phyloP scores from a whole-genome alignment of 1,140 invertebrate species.

The Whitmania pigra region DNA sequence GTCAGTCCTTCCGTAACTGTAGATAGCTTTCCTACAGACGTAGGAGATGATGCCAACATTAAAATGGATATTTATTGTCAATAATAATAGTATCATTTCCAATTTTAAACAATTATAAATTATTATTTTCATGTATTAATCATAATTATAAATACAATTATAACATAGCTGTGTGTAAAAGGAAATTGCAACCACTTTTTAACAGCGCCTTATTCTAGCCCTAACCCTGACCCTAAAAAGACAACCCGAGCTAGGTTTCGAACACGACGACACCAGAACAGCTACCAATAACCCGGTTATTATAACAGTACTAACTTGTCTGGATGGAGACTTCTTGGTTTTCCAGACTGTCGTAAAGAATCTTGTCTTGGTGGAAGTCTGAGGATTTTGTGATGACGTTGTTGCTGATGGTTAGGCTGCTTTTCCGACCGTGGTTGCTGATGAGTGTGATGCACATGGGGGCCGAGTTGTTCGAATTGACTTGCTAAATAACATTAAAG shows the following conservation, averaged over 20 bases:
- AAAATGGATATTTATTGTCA: not conserved
- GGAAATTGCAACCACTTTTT: too few species aligned
- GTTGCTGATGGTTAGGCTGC: conserved; percentile 16
- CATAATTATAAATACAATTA: not conserved
- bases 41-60: not conserved
- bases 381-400: conserved; percentile 11
- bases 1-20: not conserved
- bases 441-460: conserved; percentile 19
- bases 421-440: conserved; percentile 18
- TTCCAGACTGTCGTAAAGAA: too few species aligned
- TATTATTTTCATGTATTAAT: too few species aligned
- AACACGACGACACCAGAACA: too few species aligned
- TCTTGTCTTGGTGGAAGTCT: not conserved
- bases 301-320: too few species aligned
- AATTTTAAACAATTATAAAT: not conserved
- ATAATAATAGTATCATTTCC: not conserved
- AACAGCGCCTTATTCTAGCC: too few species aligned
- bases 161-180: not conserved
- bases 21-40: not conserved
- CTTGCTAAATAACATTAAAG: not conserved
- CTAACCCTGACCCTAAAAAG: too few species aligned
- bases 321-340: too few species aligned
- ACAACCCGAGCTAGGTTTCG: too few species aligned
- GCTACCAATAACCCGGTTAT: too few species aligned
- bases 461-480: conserved; percentile 9